Conservation (phyloP, 35 echinoderm and acorn worm species). For the Diadema setosum region DNA sequence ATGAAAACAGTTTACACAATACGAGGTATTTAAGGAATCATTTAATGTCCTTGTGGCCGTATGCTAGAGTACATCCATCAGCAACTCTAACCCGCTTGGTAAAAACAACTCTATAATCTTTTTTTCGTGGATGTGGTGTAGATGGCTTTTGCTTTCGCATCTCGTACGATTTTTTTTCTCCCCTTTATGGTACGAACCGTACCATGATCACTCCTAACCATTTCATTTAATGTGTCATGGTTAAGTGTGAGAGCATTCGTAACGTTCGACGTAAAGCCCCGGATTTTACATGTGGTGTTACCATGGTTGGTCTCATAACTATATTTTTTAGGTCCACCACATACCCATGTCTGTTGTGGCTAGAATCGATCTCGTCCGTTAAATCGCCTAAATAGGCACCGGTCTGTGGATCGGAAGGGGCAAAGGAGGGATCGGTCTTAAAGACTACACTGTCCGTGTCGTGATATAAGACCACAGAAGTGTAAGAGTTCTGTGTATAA, state of each 20-base stretch:
- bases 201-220: slow-evolving; percentile 17
- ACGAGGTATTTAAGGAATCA: too few relatives aligned
- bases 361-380: slow-evolving; percentile 24
- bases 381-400: slow-evolving; percentile 30
- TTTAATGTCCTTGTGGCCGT: slow-evolving; percentile 27
- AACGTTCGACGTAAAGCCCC: slow-evolving; percentile 68
- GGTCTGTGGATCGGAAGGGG: neutral
- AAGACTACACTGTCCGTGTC: slow-evolving; percentile 41
- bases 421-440: neutral
- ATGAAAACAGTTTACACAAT: too few relatives aligned
- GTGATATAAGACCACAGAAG: too few relatives aligned
- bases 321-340: slow-evolving; percentile 72
- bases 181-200: neutral
- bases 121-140: neutral
- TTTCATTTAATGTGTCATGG: slow-evolving; percentile 34
- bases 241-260: slow-evolving; percentile 22
- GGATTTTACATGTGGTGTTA: slow-evolving; percentile 40
- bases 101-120: slow-evolving; percentile 81
- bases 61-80: slow-evolving; percentile 54
- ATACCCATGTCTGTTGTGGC: neutral
- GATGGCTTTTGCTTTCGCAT: slow-evolving; percentile 55
- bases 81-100: slow-evolving; percentile 44
- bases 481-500: too few relatives aligned
- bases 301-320: slow-evolving; percentile 39
- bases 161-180: slow-evolving; percentile 47